phyloP scores from a whole-genome alignment of 1,140 invertebrate species.

The Sogatella furcifera region DNA sequence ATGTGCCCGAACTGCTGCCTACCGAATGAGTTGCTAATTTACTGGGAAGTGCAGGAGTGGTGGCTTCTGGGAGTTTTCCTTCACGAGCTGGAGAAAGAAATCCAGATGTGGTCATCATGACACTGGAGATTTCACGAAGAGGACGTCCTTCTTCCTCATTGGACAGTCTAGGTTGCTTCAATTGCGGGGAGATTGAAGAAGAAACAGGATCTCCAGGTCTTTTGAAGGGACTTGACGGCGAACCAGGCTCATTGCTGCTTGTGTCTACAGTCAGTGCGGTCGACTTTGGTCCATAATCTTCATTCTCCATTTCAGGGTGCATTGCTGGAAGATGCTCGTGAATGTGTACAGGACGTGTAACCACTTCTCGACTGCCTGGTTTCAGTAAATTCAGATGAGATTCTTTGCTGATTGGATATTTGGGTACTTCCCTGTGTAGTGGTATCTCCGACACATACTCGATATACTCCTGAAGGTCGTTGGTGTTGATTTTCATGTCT shows the following conservation, averaged over 20 bases:
- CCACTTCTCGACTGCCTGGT: slow-evolving; percentile 79
- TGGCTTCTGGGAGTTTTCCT: slow-evolving; percentile 80
- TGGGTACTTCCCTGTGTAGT: slow-evolving; percentile 33
- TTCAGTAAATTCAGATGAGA: slow-evolving; percentile 82
- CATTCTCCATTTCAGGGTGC: slow-evolving; percentile 56
- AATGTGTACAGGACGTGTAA: slow-evolving; percentile 78
- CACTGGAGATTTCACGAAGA: slow-evolving; percentile 85
- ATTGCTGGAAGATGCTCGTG: slow-evolving; percentile 88
- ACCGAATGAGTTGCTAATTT: slow-evolving; percentile 27
- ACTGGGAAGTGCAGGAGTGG: slow-evolving; percentile 49
- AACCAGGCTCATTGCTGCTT: slow-evolving; percentile 17
- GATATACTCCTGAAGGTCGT: slow-evolving; percentile 79
- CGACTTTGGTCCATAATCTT: slow-evolving; percentile 18
- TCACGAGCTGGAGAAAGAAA: slow-evolving; percentile 83
- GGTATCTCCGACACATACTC: slow-evolving; percentile 71
- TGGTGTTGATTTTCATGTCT: slow-evolving; percentile 68
- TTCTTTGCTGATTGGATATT: slow-evolving; percentile 63
- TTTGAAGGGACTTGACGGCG: slow-evolving; percentile 35
- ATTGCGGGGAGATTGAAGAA: slow-evolving; percentile 34
- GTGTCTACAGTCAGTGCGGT: slow-evolving; percentile 19
- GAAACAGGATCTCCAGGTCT: slow-evolving; percentile 38
- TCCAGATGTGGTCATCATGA: slow-evolving; percentile 90
- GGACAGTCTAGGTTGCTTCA: slow-evolving; percentile 31
- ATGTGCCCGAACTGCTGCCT: slow-evolving; percentile 43
- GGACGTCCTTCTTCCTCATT: slow-evolving; percentile 62